A percentile compares a stretch with the other conserved stretches of the same genome.
Conservation (phyloP, 2,888 invertebrate genomes). For the Mesorhabditis spiculigera region DNA sequence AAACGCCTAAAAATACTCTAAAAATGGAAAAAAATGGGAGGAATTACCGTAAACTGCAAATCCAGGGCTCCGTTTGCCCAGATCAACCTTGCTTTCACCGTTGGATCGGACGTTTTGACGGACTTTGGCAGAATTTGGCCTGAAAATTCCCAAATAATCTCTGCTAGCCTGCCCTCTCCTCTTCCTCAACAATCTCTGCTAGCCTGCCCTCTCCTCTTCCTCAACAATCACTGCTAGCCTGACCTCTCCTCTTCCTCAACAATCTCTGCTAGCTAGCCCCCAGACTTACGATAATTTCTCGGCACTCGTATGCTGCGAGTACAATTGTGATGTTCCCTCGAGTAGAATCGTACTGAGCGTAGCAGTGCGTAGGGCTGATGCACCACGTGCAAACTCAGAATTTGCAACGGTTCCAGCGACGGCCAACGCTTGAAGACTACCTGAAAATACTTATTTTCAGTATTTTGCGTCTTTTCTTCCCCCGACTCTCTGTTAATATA, state of each 20-base stretch:
- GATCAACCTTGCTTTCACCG: conserved; percentile 48
- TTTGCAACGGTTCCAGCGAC: conserved; percentile 58
- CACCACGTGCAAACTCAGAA: conserved; percentile 60
- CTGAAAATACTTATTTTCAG: conserved; percentile 13
- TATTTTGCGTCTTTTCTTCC: conserved; percentile 1
- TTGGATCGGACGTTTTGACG: conserved; percentile 60
- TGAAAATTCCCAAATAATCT: conserved; percentile 12
- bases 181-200: too few relatives aligned
- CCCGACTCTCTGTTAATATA: too few relatives aligned
- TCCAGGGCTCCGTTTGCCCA: not conserved
- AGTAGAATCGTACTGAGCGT: conserved; percentile 61
- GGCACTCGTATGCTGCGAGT: conserved; percentile 58
- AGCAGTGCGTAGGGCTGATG: conserved; percentile 61
- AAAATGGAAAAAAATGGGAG: not conserved
- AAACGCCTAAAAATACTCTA: not conserved
- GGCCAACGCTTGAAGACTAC: conserved; percentile 44
- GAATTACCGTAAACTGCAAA: not conserved
- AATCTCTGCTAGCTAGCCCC: too few relatives aligned
- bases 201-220: too few relatives aligned
- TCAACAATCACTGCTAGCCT: too few relatives aligned
- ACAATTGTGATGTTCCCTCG: conserved; percentile 62
- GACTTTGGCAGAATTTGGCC: conserved; percentile 22
- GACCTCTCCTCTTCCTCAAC: too few relatives aligned
- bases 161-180: too few relatives aligned
- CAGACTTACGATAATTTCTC: not conserved